Evolutionary conservation across 1,140 invertebrate species (phyloP), one percentile per base, ranked within the genome.

Genomic region (Zaprionus gabonicus): DNA sequence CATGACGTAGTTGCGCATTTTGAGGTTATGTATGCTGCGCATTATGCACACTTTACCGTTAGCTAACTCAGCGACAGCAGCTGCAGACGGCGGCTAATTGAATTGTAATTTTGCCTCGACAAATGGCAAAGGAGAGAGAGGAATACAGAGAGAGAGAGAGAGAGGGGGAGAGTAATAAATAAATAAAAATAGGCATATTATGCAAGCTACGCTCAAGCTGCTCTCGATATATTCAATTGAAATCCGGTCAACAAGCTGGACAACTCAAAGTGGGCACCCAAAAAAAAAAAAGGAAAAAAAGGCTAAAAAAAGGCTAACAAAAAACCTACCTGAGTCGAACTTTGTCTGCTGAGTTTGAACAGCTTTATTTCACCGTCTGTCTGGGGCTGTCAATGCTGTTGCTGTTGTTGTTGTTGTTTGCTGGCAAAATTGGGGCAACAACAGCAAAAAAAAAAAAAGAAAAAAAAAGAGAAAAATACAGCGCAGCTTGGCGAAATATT

Each of bases 191-290:
- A 51, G 13, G 7, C 15, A 13, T 60, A 71, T 75, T 75, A 75
- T 71, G 72, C 72, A 75, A 75, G 67, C 49, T 62, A 34, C 20
- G 46, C 17, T 20, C 17, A n/a, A 15, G 15, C 38, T 51, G 46
- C 46, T 51, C 46, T 10, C 46, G 46, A 51, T 51, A 51, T 51
- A 64, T 46, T 67, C 70, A 72, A 71, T 70, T 71, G 53, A 75
- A 63, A 70, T 70, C 67, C 72, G 58, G 66, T 63, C 41, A 70
- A 36, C 20, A 71, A 70, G 60, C 66, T 68, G 71, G 71, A 73
- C 71, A 68, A 67, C 60, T 23, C 27, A 38, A 68, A 68, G 34
- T 60, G 44, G 56, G 55, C 31, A 55, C 46, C 7, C 41, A 68
- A 59, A 57, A 36, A 27, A 23, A 23, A 23, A 23, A 23, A 23